These are phyloP conservation scores for Anthonomus grandis DNA, from an alignment of 1,140 invertebrate genomes.

Conservation along the genomic window DNA sequence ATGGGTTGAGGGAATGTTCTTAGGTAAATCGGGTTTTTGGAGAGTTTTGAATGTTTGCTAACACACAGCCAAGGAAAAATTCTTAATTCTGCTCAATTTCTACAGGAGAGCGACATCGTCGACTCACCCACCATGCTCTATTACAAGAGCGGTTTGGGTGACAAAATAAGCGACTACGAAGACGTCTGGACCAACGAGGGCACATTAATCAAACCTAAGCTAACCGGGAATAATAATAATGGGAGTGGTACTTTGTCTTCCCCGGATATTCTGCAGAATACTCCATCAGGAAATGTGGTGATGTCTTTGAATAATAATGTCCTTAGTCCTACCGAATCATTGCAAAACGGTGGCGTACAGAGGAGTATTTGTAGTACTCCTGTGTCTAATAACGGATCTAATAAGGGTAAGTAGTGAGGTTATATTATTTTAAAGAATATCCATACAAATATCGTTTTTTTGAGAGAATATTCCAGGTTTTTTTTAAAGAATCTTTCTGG, in stretches of 20 bases:
- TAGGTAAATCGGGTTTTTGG: no score
- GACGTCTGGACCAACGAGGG: slow-evolving; percentile 83
- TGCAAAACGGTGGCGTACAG: slow-evolving; percentile 34
- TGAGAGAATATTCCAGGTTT: no score
- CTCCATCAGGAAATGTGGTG: slow-evolving; percentile 44
- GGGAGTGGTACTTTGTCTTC: slow-evolving; percentile 34
- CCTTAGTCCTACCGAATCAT: slow-evolving; percentile 52
- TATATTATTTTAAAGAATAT: no score
- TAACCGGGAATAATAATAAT: slow-evolving; percentile 18
- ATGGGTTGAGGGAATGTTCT: no score
- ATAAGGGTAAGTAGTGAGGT: slow-evolving; percentile 19
- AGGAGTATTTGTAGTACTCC: slow-evolving; percentile 39
- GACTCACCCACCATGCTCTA: slow-evolving; percentile 74
- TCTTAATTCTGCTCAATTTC: not conserved
- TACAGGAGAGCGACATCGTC: slow-evolving; percentile 75
- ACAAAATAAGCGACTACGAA: slow-evolving; percentile 93
- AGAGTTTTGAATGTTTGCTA: no score
- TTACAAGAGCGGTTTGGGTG: slow-evolving; percentile 79
- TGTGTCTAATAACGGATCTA: slow-evolving; percentile 30
- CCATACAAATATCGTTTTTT: no score
- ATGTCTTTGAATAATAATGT: slow-evolving; percentile 56
- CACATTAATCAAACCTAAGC: slow-evolving; percentile 43
- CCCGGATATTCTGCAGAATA: slow-evolving; percentile 44
- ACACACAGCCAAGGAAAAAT: no score
- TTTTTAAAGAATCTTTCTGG: no score